Conservation (phyloP, 2,113 vertebrate species). For the Coreoperca whiteheadi region DNA sequence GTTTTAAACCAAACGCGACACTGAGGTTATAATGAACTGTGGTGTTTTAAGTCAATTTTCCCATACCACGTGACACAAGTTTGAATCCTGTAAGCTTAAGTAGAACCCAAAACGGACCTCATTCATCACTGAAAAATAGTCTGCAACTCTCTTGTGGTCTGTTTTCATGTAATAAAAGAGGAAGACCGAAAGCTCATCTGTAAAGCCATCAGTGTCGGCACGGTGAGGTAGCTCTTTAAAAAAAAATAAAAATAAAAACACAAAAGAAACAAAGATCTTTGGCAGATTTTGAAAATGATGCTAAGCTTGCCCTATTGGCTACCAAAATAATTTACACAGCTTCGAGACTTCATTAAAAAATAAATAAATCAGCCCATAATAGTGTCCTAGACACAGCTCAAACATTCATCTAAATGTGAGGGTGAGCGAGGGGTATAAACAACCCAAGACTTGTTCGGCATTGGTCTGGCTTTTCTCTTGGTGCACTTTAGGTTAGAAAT, state of each 20-base stretch:
- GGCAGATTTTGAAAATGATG: neutral
- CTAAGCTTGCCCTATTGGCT: neutral
- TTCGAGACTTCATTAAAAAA: neutral
- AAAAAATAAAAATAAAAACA: too few relatives aligned
- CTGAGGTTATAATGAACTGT: neutral
- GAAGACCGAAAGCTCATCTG: neutral
- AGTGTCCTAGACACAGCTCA: neutral
- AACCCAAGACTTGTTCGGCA: neutral
- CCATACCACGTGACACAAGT: neutral
- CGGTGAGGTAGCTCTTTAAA: neutral
- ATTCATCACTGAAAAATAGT: neutral
- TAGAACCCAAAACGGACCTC: neutral
- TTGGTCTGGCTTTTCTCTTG: neutral
- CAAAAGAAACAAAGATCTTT: neutral
- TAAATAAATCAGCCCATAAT: neutral
- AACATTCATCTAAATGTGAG: neutral
- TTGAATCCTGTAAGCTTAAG: neutral
- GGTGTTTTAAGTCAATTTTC: neutral
- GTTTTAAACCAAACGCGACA: neutral
- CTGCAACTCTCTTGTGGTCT: slow-evolving; percentile 6
- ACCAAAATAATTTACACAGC: neutral
- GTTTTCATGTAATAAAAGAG: slow-evolving; percentile 18
- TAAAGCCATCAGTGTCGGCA: neutral
- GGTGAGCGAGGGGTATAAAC: neutral
- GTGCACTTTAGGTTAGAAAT: neutral